Evolutionary conservation across 1,140 invertebrate species (phyloP), one percentile per base, ranked within the genome.

Genomic region (Daktulosphaira vitifoliae): DNA sequence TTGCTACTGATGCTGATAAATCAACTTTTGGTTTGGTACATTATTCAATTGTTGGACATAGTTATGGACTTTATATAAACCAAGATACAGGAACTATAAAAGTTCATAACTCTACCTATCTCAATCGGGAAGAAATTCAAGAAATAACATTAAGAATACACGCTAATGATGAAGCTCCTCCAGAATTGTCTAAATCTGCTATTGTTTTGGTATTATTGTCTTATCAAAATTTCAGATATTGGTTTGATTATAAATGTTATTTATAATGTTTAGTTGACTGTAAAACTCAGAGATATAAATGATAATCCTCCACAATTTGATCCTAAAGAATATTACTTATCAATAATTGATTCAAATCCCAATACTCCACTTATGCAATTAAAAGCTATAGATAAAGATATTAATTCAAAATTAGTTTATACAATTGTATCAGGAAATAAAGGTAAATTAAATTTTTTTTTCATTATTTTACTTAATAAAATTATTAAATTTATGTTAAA

Each of bases 251-350:
- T 13, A 9, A 50, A 26, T 29, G 23, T 15, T 15, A 1, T 33
- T 4, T 44, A 7, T 44, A 33, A 33, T 33, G 29, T 72, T 65
- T 0, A 85, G 77, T 78, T 92, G 29, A 79, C 85, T 71, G 83
- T 94, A n/a, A 84, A 83, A 72, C 79, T 94, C 1, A 71, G 81
- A 18, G 90, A 94, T 74, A 81, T 88, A 1, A 92, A 93, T 74
- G 90, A 94, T 72, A 90, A 92, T 74, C 71, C 82, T 3, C 91
- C 90, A 0, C 78, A 84, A 64, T 92, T 93, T 72, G 81, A 79
- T 1, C 82, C 85, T 67, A 81, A 84, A 48, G 79, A 81, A 18
- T 90, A 90, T 72, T 82, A 84, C 68, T 83, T 88, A 1, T 86
- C 82, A 0, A 84, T 95, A 1, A 84, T 86, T 1, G 91, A 94